Evolutionary conservation across 2,113 vertebrate genomes (phyloP).

Genomic region (Antechinus stuartii): DNA sequence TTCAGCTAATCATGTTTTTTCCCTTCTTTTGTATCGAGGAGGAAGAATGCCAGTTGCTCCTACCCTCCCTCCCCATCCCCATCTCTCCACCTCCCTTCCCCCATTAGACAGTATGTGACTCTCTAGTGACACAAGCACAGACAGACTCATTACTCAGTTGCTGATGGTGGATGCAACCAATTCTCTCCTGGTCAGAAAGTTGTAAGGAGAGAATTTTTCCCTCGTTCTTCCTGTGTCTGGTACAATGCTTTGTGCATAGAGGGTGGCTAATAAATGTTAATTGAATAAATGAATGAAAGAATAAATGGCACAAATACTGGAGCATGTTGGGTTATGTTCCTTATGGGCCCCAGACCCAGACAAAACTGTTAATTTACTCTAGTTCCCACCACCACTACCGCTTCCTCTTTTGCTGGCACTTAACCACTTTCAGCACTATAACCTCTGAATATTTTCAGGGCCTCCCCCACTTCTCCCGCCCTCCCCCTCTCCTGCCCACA

Average conservation of each 20-base stretch:
- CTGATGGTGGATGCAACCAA: neutral
- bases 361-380: neutral
- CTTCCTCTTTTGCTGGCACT: neutral
- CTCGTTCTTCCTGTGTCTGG: neutral
- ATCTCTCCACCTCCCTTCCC: neutral
- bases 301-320: neutral
- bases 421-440: neutral
- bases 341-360: neutral
- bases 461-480: neutral
- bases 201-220: neutral
- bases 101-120: neutral
- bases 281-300: neutral
- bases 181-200: neutral
- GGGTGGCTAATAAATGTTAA: neutral
- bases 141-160: slow-evolving; percentile 3
- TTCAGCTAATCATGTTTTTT: neutral
- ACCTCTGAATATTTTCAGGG: neutral
- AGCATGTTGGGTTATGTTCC: neutral
- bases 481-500: neutral
- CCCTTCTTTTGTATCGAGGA: slow-evolving; percentile 25
- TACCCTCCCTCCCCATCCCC: neutral
- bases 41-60: slow-evolving; percentile 15
- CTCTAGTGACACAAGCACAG: neutral
- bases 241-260: neutral
- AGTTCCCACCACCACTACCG: neutral